Evolutionary conservation across 2,888 invertebrate species (phyloP).

Genomic region (Drosophila neonasuta): DNA sequence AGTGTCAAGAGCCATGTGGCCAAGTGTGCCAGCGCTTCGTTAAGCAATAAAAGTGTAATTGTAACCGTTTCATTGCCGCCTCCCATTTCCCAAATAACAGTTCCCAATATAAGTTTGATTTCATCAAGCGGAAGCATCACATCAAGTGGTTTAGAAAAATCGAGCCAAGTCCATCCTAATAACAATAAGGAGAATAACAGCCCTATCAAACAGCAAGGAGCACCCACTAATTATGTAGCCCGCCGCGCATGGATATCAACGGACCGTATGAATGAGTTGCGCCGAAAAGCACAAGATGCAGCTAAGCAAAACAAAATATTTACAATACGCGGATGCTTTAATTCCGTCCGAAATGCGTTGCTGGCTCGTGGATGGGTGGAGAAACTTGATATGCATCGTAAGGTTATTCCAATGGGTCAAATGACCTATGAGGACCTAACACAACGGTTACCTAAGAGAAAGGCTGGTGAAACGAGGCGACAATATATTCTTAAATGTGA

Average conservation of each 20-base stretch:
- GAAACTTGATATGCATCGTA: constrained; percentile 81
- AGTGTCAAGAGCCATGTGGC: constrained; percentile 4
- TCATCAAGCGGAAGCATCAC: constrained; percentile 43
- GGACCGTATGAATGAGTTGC: constrained; percentile 86
- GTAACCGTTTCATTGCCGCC: constrained; percentile 47
- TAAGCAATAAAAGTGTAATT: constrained; percentile 37
- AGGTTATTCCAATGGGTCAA: constrained; percentile 73
- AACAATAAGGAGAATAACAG: constrained; percentile 57
- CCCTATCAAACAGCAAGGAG: constrained; percentile 39
- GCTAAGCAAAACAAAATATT: constrained; percentile 87
- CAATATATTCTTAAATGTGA: constrained; percentile 87
- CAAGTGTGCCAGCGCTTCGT: constrained; percentile 63
- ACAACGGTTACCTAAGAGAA: constrained; percentile 80
- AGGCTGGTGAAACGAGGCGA: constrained; percentile 82
- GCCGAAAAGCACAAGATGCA: constrained; percentile 86
- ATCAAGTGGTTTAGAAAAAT: not conserved
- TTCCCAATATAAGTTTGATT: constrained; percentile 66
- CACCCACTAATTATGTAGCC: constrained; percentile 76
- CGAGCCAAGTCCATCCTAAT: constrained; percentile 16
- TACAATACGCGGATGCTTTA: constrained; percentile 88
- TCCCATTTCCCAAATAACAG: constrained; percentile 41
- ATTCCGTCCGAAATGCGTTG: constrained; percentile 87
- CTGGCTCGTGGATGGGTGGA: constrained; percentile 87
- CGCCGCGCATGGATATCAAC: constrained; percentile 84
- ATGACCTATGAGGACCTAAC: constrained; percentile 81